phyloP scores from a whole-genome alignment of 1,140 invertebrate species.

The Zaprionus capensis region DNA sequence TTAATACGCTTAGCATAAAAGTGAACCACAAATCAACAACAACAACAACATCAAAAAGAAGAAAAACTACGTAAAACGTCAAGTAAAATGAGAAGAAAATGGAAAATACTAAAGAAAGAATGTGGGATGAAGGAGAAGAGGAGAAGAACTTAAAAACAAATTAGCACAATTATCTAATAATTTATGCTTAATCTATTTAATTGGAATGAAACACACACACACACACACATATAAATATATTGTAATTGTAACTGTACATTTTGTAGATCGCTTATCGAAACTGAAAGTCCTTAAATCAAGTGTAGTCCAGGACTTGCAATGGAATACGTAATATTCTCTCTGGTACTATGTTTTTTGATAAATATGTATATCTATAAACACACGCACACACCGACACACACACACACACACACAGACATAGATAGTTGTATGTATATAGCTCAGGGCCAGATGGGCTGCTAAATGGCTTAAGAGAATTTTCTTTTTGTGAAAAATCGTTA shows the following conservation, averaged over 20 bases:
- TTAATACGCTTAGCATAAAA: slow-evolving; percentile 71
- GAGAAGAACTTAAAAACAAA: slow-evolving; percentile 47
- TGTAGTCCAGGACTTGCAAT: slow-evolving; percentile 58
- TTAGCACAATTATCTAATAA: slow-evolving; percentile 80
- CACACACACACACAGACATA: background rate
- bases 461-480: slow-evolving; percentile 44
- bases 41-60: slow-evolving; percentile 38
- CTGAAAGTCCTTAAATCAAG: slow-evolving; percentile 47
- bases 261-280: slow-evolving; percentile 45
- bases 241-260: slow-evolving; percentile 67
- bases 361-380: background rate
- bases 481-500: slow-evolving; percentile 45
- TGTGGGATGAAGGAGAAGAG: slow-evolving; percentile 12
- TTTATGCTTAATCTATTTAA: slow-evolving; percentile 76
- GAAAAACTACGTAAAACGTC: slow-evolving; percentile 63
- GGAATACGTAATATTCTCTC: slow-evolving; percentile 68
- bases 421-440: slow-evolving; percentile 6
- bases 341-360: slow-evolving; percentile 21
- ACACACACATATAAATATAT: background rate
- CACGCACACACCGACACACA: background rate
- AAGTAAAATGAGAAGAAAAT: slow-evolving; percentile 38
- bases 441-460: slow-evolving; percentile 4
- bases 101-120: slow-evolving; percentile 17
- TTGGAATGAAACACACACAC: slow-evolving; percentile 35
- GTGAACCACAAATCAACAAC: slow-evolving; percentile 44